Evolutionary conservation across 2,797 vertebrate genomes (phyloP), one percentile per base, ranked within the genome.

Genomic region (Anabas testudineus): DNA sequence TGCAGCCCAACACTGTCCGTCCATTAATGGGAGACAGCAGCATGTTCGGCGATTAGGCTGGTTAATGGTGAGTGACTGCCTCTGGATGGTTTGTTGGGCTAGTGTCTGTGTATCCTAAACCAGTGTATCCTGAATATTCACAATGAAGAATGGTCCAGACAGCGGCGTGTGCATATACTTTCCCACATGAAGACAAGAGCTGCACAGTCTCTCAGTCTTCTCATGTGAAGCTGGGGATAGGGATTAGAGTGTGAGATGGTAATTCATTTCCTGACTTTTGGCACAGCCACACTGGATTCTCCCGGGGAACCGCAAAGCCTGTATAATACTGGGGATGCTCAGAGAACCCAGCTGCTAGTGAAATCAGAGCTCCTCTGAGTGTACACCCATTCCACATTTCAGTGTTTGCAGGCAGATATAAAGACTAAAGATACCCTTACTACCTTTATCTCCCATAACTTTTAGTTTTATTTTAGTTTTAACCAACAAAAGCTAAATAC

Each of bases 11-110:
- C 58, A 47, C 70, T 87, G 87, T 82, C 83, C 66, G 82, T 76
- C 80, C 80, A 88, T 89, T 85, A 91, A 80, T 75, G 60, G 83
- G 55, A 88, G 88, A 78, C 84, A 80, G 82, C 81, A 81, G 81
- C 76, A 74, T 87, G 83, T 82, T 86, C 74, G 63, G 75, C 83
- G 88, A 88, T 90, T 88, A 91, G 84, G 72, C 58, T 24, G 77
- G 84, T 69, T 89, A 91, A 91, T 91, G 87, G 84, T 51, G 85
- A 84, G 80, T 91, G 84, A 90, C 88, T 82, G 76, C 79, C 82
- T 87, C 87, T 77, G 67, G 83, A 30, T 54, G 54, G 68, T 62
- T 86, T 67, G 76, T 71, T 56, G 63, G 58, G 75, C 74, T 39
- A 68, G 46, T 0, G 6, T 79, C 66, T 59, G 42, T 57, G 78